Base-by-base conservation (phyloP, 2,888 invertebrate genomes). In the Drosophila gaucha region DNA sequence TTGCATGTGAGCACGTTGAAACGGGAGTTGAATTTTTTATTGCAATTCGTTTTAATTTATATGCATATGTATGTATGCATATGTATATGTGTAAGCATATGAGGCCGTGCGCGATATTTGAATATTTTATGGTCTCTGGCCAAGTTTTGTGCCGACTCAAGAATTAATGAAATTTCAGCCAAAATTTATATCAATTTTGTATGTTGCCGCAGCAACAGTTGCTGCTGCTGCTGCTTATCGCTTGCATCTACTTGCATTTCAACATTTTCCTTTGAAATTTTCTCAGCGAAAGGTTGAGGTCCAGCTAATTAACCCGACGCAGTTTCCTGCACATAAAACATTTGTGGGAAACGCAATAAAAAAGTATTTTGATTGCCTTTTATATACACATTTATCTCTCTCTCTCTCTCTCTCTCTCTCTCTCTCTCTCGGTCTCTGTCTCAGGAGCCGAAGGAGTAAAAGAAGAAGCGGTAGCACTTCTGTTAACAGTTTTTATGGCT, bases 1-100 rank as follows among this genome's bases (percentile, higher is more conserved):
- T 38, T 31, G 46, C 18, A 63, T 64, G 50, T 52, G 56, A 14
- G 68, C 65, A 59, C 31, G 58, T 41, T 71, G 59, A 63, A 85
- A 86, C 86, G 78, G 82, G 78, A 86, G 78, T 83, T 86, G 86
- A 75, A 83, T 86, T 83, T 76, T 76, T 83, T 74, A 86, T 83
- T 74, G 86, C 78, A 76, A 67, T 86, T 86, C 83, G 73, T 70
- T 74, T 82, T 74, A 83, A 75, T 82, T 82, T 83, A 80, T 78
- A 30, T 49, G 46, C 33, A 10, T 24, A 30, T n/a, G n/a, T n/a
- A 28, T 16, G 20, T 6, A n/a, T n/a, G n/a, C 6, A 28, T 16
- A 10, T 6, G n/a, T 20, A 39, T 39, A 22, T 22, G 22, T 31
- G 18, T 36, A 18, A 10, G 10, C 10, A 26, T 14, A 64, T 69